A percentile compares a stretch with the other conserved stretches of the same genome.
Conservation (phyloP, 1,140 invertebrate species). For the Andrena cerasifolii region DNA sequence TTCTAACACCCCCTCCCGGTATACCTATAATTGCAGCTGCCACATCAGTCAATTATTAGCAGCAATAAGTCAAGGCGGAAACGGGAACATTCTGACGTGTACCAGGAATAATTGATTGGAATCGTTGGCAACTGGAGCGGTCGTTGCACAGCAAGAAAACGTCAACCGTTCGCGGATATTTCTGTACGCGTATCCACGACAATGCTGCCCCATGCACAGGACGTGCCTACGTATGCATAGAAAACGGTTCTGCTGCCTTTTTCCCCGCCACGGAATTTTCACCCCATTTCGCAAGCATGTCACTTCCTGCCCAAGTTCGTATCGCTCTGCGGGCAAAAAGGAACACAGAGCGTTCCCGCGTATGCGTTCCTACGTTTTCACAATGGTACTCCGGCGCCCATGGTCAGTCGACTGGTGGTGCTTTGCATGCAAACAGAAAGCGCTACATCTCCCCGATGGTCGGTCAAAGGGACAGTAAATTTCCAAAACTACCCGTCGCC, state of each 20-base stretch:
- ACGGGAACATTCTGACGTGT: no score
- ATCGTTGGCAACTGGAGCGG: constrained; percentile 28
- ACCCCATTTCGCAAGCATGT: constrained; percentile 68
- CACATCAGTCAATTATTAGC: no score
- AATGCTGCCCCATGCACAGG: constrained; percentile 14
- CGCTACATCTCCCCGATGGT: constrained; percentile 55
- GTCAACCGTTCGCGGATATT: constrained; percentile 34
- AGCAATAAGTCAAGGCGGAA: no score
- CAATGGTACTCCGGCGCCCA: constrained; percentile 46
- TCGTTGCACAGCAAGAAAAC: constrained; percentile 6
- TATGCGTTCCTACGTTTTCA: constrained; percentile 53
- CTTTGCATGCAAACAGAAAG: constrained; percentile 71
- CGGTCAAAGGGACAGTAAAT: constrained; percentile 62
- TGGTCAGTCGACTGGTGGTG: constrained; percentile 69
- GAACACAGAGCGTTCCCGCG: constrained; percentile 42
- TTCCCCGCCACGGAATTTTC: constrained; percentile 65
- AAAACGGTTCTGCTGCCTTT: constrained; percentile 49
- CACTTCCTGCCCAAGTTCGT: constrained; percentile 67
- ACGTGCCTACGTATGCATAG: constrained; percentile 2
- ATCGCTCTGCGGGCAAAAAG: constrained; percentile 59
- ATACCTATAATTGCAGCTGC: no score
- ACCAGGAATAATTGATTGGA: constrained; percentile 12
- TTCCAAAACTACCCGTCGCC: constrained; percentile 62
- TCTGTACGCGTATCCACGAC: constrained; percentile 16
- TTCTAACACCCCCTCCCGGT: no score